phyloP scores from a whole-genome alignment of 2,797 vertebrate species.

The Octomys mimax region DNA sequence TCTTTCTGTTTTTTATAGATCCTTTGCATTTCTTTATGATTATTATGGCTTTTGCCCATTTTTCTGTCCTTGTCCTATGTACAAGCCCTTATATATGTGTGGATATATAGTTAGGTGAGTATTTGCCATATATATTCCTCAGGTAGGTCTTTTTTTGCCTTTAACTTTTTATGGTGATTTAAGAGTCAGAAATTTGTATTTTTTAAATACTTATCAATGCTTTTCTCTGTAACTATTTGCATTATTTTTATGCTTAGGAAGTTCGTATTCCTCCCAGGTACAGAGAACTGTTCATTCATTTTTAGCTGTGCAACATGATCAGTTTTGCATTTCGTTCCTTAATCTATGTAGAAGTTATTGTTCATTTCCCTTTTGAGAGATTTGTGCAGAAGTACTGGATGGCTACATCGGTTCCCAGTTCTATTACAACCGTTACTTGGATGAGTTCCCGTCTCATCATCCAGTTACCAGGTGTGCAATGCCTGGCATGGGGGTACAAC shows the following conservation, averaged over 20 bases:
- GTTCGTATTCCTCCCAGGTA: background rate
- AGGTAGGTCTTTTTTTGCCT: background rate
- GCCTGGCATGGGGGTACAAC: background rate
- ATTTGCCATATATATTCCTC: background rate
- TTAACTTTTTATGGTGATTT: background rate
- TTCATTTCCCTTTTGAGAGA: background rate
- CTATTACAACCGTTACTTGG: background rate
- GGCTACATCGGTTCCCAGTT: background rate
- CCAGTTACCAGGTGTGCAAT: background rate
- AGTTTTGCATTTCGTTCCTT: background rate
- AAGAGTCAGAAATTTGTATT: background rate
- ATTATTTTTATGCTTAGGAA: conserved; percentile 7
- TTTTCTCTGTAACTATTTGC: background rate
- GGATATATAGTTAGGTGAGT: background rate
- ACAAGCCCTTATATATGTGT: too few relatives aligned
- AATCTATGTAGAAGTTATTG: background rate
- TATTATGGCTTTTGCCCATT: background rate
- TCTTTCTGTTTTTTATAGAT: conserved; percentile 4
- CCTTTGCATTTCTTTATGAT: background rate
- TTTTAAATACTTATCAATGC: background rate
- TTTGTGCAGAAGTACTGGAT: background rate
- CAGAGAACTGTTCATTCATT: background rate
- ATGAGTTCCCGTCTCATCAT: background rate
- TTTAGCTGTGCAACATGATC: background rate
- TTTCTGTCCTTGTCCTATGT: background rate